These are phyloP conservation scores for Glyphotaelius pellucidus DNA, from an alignment of 2,888 invertebrate species.

Conservation along the genomic window DNA sequence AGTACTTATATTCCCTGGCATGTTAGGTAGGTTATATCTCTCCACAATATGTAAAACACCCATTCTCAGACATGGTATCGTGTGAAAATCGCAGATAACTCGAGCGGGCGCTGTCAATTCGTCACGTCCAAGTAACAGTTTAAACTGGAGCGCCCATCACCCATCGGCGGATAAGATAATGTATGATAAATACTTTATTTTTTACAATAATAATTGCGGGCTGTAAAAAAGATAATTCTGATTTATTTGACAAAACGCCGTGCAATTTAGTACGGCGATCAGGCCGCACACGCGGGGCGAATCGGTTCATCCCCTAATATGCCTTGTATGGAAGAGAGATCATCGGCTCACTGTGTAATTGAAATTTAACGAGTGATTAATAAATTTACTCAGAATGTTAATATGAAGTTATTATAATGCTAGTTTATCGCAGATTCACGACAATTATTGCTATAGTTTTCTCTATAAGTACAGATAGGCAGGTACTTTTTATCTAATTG, in stretches of 20 bases:
- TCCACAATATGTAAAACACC: background rate
- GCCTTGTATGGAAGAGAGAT: background rate
- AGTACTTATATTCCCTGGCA: no score
- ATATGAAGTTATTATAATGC: background rate
- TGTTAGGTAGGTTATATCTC: background rate
- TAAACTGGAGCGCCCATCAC: constrained; percentile 49
- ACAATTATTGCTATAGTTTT: background rate
- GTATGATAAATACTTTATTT: constrained; percentile 32
- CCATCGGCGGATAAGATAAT: constrained; percentile 40
- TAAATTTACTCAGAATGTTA: background rate
- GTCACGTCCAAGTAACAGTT: constrained; percentile 49
- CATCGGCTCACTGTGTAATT: background rate
- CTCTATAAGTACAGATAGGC: no score
- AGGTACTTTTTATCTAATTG: background rate
- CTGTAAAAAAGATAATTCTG: constrained; percentile 75
- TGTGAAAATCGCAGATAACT: constrained; percentile 42
- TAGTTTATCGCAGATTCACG: background rate
- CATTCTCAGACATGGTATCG: background rate
- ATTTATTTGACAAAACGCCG: constrained; percentile 77
- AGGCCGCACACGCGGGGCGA: constrained; percentile 59
- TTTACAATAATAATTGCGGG: background rate
- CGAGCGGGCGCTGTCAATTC: constrained; percentile 51
- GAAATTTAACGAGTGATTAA: background rate
- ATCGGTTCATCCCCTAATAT: constrained; percentile 34
- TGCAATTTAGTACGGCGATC: constrained; percentile 75